Conservation (phyloP, 2,113 vertebrate species). For the Myotis davidii region DNA sequence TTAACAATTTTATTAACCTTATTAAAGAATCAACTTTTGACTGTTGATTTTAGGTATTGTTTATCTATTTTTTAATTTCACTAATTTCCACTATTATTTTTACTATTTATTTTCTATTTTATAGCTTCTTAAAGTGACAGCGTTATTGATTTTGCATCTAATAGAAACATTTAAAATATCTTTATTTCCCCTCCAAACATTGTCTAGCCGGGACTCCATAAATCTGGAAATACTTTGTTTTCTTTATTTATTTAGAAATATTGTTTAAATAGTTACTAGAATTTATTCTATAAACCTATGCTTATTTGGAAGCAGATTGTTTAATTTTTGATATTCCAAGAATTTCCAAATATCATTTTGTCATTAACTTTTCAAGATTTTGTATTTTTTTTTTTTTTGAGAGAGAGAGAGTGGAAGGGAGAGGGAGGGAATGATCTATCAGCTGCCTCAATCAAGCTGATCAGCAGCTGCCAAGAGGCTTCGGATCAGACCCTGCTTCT, state of each 20-base stretch:
- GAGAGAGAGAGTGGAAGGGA: too few species aligned
- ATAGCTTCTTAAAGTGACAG: neutral
- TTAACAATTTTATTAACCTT: neutral
- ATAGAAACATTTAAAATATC: neutral
- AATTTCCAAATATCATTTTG: neutral
- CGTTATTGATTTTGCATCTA: neutral
- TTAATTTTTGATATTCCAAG: neutral
- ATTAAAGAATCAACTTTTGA: conserved; percentile 9
- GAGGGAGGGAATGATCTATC: too few species aligned
- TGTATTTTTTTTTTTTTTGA: too few species aligned
- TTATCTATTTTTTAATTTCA: neutral
- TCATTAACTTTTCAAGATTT: neutral
- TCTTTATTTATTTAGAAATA: neutral
- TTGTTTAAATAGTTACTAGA: neutral
- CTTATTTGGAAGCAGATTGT: neutral
- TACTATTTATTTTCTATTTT: neutral
- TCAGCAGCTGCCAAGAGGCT: too few species aligned
- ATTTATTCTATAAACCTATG: neutral
- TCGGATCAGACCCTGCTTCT: too few species aligned
- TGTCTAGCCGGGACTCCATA: neutral
- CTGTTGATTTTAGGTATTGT: neutral
- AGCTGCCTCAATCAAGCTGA: too few species aligned
- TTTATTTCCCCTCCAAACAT: neutral
- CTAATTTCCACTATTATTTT: neutral
- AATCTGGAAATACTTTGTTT: neutral